Percentiles rank a stretch among this genome's conserved stretches.
Evolutionary conservation across 2,797 vertebrate species (phyloP).

Genomic region (Urocyon cinereoargenteus): DNA sequence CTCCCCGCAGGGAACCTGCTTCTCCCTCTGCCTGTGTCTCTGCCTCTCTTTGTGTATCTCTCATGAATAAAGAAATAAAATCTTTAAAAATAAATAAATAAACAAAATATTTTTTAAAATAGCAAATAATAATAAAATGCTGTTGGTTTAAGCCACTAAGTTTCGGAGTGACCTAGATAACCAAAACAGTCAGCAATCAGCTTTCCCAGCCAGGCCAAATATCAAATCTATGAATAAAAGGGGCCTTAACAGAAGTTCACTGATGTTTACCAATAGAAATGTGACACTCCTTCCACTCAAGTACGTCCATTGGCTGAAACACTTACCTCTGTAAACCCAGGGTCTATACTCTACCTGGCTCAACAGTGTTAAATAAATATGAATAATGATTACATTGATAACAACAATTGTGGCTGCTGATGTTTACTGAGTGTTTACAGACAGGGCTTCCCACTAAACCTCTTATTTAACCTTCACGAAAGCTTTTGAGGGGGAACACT

Average conservation of each 20-base stretch:
- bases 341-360: background rate
- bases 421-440: background rate
- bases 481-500: background rate
- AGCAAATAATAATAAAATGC: background rate
- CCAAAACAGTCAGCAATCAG: background rate
- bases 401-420: background rate
- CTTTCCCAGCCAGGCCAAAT: background rate
- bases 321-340: background rate
- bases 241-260: background rate
- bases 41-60: too few relatives aligned
- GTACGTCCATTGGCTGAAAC: background rate
- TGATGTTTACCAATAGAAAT: background rate
- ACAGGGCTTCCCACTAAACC: background rate
- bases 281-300: background rate
- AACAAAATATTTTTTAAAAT: background rate
- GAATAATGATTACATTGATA: background rate
- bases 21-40: too few relatives aligned
- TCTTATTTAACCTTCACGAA: constrained; percentile 15
- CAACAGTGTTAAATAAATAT: background rate
- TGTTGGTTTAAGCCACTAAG: background rate
- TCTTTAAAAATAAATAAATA: background rate
- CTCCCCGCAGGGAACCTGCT: too few relatives aligned
- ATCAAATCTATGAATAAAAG: background rate
- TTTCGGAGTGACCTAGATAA: background rate
- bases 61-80: too few relatives aligned